A percentile compares a stretch with the other conserved stretches of the same genome.
phyloP scores from a whole-genome alignment of 2,113 vertebrate species.

The Malurus alboscapulatus region DNA sequence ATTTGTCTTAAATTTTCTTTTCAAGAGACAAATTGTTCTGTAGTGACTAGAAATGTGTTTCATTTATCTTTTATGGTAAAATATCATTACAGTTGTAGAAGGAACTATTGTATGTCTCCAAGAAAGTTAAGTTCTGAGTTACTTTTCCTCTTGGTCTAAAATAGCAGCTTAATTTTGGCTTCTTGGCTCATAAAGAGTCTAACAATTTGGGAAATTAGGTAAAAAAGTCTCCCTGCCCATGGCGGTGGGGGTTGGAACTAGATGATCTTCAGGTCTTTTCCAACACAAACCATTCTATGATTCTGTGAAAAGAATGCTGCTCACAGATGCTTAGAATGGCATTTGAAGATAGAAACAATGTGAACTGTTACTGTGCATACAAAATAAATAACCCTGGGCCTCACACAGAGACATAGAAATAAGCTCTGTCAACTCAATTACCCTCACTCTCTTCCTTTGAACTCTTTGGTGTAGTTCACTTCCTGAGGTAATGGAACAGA shows the following conservation, averaged over 20 bases:
- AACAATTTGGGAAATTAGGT: not conserved
- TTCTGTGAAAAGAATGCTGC: not conserved
- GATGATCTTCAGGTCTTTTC: not conserved
- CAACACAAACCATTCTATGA: not conserved
- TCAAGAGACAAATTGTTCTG: not conserved
- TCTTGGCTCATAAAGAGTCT: not conserved
- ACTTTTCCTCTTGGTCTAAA: not conserved
- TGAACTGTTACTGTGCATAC: not conserved
- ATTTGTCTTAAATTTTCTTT: not conserved
- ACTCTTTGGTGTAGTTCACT: constrained; percentile 1
- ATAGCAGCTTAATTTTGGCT: not conserved
- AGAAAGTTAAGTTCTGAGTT: not conserved
- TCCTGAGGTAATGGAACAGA: constrained; percentile 29
- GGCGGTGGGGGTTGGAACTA: not conserved
- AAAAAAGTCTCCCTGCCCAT: not conserved
- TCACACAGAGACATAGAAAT: not conserved
- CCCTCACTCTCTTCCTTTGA: constrained; percentile 12
- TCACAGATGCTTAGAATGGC: not conserved
- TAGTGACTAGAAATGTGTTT: not conserved
- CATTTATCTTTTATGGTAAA: not conserved
- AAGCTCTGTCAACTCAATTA: constrained; percentile 13
- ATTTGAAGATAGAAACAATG: not conserved
- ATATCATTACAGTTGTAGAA: not conserved
- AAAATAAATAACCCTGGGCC: constrained; percentile 21
- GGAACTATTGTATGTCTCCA: not conserved